Evolutionary conservation across 2,888 invertebrate genomes (phyloP).

Genomic region (Idaea biselata): DNA sequence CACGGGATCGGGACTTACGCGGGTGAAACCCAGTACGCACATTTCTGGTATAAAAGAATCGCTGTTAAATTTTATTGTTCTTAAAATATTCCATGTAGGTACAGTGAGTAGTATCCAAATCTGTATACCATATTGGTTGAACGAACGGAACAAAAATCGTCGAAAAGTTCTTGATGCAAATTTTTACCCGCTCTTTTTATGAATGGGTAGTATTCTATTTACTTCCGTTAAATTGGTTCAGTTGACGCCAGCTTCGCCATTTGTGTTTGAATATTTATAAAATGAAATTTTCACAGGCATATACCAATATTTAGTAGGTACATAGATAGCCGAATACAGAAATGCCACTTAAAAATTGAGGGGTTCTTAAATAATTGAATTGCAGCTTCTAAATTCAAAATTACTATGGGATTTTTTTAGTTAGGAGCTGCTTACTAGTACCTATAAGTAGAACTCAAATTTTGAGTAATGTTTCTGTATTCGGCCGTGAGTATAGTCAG

Average conservation of each 20-base stretch:
- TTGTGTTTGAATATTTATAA: background rate
- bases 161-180: background rate
- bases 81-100: background rate
- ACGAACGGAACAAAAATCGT: background rate
- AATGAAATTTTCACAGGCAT: background rate
- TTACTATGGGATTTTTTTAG: no score
- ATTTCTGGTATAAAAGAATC: background rate
- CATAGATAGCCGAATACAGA: background rate
- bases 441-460: no score
- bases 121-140: no score
- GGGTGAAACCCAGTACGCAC: no score
- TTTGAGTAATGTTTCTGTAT: no score
- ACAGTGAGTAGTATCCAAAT: no score
- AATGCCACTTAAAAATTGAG: no score
- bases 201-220: background rate
- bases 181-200: background rate
- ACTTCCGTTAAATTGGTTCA: background rate
- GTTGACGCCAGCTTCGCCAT: background rate
- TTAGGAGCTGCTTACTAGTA: no score
- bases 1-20: no score
- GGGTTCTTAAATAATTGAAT: no score
- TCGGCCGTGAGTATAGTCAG: no score
- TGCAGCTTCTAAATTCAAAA: no score
- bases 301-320: background rate
- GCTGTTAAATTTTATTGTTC: background rate